phyloP scores from a whole-genome alignment of 2,888 invertebrate genomes.

The Loripinus fragilis region DNA sequence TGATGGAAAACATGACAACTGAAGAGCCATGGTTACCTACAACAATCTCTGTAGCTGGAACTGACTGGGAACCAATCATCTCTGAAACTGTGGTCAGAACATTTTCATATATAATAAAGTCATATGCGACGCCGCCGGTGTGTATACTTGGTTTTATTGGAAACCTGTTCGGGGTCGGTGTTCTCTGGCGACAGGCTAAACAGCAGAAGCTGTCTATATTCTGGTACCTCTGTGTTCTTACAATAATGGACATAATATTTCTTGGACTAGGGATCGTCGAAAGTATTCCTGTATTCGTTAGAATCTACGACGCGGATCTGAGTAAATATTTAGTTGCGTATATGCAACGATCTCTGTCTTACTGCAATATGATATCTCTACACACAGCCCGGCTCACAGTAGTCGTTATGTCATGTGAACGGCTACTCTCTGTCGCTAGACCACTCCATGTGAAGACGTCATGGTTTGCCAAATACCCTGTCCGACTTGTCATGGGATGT shows the following conservation, averaged over 20 bases:
- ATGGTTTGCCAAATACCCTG: background rate
- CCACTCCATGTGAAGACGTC: background rate
- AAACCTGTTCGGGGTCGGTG: background rate
- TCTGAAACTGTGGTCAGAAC: background rate
- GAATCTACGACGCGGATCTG: background rate
- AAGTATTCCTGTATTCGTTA: background rate
- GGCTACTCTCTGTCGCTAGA: background rate
- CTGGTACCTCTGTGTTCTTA: background rate
- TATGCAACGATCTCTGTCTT: background rate
- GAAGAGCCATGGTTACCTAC: background rate
- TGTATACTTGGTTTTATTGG: background rate
- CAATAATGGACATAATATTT: background rate
- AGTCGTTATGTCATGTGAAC: background rate
- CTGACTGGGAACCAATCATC: background rate
- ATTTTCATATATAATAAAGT: background rate
- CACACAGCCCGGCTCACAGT: background rate
- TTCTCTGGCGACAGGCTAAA: slow-evolving; percentile 8
- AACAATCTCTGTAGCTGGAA: background rate
- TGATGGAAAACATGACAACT: background rate
- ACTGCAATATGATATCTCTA: background rate
- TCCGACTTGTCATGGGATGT: background rate
- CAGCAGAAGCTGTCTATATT: background rate
- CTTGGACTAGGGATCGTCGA: background rate
- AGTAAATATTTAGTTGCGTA: background rate
- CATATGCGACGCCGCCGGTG: background rate